Base-by-base conservation (phyloP, 2,113 vertebrate genomes). In the Silurus meridionalis region DNA sequence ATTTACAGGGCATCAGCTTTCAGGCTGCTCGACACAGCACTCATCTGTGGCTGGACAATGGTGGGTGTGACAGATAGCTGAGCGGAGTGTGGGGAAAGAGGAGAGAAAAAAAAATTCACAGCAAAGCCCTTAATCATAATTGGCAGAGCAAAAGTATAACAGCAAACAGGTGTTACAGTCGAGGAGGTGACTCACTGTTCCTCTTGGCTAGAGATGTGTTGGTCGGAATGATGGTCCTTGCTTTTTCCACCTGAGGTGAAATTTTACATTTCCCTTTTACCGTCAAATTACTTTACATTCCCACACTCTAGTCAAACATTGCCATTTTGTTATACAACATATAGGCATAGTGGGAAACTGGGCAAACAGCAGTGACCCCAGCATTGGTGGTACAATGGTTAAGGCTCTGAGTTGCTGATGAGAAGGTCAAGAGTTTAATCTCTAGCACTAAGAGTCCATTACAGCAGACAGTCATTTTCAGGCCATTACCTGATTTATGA, bases 81-180 rank as follows among this genome's bases (percentile, higher is more conserved):
- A 83, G n/a, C 46, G 80, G 78, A 86, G 83, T 69, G 46, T 88
- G 83, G 88, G 84, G 85, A 83, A 80, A 79, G 72, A 85, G 66
- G 75, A 82, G 81, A 84, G 85, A 46, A 52, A 71, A 37, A 37
- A 37, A 83, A 83, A 66, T 85, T 83, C 79, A 79, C 58, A 15
- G 79, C 80, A 84, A 84, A 83, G 83, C 87, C 78, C 85, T 87
- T 88, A 67, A 87, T 90, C 87, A 90, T 85, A 85, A 87, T 85
- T 67, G 57, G 82, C 87, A 83, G n/a, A 61, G 80, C 64, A 85
- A 87, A 48, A 82, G 80, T 79, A 88, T 83, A 90, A 90, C 86
- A 80, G 83, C 85, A 58, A 82, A 77, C 63, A 85, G 19, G 79
- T 87, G 52, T 87, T 88, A 82, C 50, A 83, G 83, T 81, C 80